These are phyloP conservation scores for Planiliza haematocheilus DNA, from an alignment of 2,113 vertebrate species.

Conservation along the genomic window DNA sequence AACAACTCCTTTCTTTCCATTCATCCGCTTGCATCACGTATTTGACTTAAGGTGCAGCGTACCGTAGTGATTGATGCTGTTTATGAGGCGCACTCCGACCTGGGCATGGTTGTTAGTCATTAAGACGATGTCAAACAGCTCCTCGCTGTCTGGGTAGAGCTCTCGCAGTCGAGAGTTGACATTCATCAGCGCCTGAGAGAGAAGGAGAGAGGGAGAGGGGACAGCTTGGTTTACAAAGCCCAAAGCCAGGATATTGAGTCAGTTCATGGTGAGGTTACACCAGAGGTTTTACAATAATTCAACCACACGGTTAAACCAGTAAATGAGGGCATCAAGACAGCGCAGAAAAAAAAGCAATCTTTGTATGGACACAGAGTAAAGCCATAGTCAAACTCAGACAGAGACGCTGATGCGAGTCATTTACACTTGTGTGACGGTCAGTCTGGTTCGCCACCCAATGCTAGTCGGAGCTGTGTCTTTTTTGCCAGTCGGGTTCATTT, in stretches of 20 bases:
- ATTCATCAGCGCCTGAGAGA: slow-evolving; percentile 83
- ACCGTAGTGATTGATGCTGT: slow-evolving; percentile 98
- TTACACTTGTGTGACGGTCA: no score
- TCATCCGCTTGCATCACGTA: neutral
- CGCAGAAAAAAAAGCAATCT: neutral
- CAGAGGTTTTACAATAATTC: slow-evolving; percentile 12
- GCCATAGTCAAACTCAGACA: no score
- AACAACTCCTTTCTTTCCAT: neutral
- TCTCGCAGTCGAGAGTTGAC: slow-evolving; percentile 89
- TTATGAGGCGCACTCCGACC: slow-evolving; percentile 96
- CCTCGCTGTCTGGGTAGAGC: slow-evolving; percentile 93
- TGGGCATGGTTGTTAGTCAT: slow-evolving; percentile 99
- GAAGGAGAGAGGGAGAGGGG: neutral
- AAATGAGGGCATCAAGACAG: neutral
- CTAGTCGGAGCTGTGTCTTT: no score
- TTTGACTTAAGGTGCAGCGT: slow-evolving; percentile 45
- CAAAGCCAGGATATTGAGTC: slow-evolving; percentile 8
- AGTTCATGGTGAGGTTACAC: neutral
- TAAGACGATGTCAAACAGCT: slow-evolving; percentile 96
- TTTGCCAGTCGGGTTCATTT: no score
- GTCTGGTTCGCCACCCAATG: no score
- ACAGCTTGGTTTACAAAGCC: neutral
- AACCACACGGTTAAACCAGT: neutral
- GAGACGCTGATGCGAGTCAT: no score
- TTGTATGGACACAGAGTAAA: no score